Conservation (phyloP, 2,797 vertebrate genomes). For the Macroramphosus scolopax region DNA sequence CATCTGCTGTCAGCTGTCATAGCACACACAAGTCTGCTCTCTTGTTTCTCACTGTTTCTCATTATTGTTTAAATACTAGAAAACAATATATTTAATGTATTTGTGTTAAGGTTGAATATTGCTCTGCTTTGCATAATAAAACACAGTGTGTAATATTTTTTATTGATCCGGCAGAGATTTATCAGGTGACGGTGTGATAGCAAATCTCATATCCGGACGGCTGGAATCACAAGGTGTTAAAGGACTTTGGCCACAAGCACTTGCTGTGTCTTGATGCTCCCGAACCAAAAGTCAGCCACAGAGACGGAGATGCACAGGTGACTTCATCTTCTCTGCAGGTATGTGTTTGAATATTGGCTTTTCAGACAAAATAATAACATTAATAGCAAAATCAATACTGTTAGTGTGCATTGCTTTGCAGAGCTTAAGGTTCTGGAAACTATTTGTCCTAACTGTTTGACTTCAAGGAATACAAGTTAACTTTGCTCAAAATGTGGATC, state of each 20-base stretch:
- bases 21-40: slow-evolving; percentile 18
- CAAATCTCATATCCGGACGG: slow-evolving; percentile 31
- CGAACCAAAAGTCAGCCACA: slow-evolving; percentile 27
- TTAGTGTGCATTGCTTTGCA: not conserved
- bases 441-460: not conserved
- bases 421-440: not conserved
- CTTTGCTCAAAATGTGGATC: not conserved
- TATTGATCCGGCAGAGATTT: slow-evolving; percentile 3
- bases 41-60: slow-evolving; percentile 7
- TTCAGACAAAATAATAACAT: not conserved
- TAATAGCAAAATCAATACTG: not conserved
- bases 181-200: slow-evolving; percentile 20
- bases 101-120: not conserved
- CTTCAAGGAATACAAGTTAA: not conserved
- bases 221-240: slow-evolving; percentile 61
- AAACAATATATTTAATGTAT: not conserved
- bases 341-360: slow-evolving; percentile 17
- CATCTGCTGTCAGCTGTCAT: slow-evolving; percentile 57
- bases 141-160: not conserved
- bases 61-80: slow-evolving; percentile 1
- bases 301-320: slow-evolving; percentile 43
- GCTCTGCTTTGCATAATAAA: not conserved
- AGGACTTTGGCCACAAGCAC: slow-evolving; percentile 73
- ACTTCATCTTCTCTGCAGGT: slow-evolving; percentile 54
- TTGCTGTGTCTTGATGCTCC: slow-evolving; percentile 57